These are phyloP conservation scores for Lagopus muta DNA, from an alignment of 2,113 vertebrate genomes.

Conservation along the genomic window DNA sequence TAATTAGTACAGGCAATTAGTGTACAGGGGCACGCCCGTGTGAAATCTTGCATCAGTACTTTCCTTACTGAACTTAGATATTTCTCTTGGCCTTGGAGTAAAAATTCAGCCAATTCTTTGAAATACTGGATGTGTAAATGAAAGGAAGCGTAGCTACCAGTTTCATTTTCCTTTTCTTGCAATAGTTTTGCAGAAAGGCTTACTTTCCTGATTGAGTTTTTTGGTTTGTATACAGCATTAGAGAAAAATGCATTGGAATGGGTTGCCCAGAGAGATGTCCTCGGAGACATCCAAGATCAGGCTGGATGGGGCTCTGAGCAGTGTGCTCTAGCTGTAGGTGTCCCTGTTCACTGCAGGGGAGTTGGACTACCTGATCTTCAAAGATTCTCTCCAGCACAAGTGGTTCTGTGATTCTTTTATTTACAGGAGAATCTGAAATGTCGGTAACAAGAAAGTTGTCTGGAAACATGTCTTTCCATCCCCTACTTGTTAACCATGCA, in stretches of 20 bases:
- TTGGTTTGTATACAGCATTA: too few species aligned
- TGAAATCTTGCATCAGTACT: background rate
- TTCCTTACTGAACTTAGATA: background rate
- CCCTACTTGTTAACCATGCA: background rate
- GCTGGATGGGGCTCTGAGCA: too few species aligned
- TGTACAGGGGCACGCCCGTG: background rate
- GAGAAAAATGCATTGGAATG: too few species aligned
- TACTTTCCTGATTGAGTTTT: background rate
- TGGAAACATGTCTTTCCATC: background rate
- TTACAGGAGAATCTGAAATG: background rate
- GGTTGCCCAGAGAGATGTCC: too few species aligned
- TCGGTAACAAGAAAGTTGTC: background rate
- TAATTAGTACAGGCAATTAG: background rate
- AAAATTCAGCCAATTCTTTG: background rate
- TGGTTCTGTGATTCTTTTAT: background rate
- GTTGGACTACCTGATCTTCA: too few species aligned
- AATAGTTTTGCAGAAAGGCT: background rate
- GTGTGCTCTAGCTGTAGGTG: too few species aligned
- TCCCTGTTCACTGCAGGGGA: too few species aligned
- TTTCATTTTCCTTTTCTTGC: background rate
- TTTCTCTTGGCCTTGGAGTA: background rate
- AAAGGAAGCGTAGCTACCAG: background rate
- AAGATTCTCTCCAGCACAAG: too few species aligned
- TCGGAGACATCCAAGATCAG: too few species aligned
- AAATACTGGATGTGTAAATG: accelerated